Conservation (phyloP, 92 coral and sea anemone species). For the Zoanthus sociatus region DNA sequence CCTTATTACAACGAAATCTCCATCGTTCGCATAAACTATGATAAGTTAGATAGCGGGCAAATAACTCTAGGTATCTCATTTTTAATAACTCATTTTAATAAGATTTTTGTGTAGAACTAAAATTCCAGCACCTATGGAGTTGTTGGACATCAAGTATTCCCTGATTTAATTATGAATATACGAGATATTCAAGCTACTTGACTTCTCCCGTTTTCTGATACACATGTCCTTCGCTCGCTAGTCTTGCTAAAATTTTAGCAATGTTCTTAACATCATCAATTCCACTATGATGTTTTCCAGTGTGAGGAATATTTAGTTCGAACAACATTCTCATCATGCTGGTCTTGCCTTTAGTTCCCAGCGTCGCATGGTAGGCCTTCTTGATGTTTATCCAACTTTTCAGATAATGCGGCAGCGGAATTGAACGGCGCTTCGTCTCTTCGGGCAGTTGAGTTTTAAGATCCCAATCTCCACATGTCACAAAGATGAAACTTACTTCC, state of each 20-base stretch:
- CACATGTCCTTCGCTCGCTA: conserved; percentile 38
- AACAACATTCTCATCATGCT: conserved; percentile 21
- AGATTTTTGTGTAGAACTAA: no score
- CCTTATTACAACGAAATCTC: no score
- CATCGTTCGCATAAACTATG: no score
- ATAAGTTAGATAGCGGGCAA: no score
- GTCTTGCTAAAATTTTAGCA: conserved; percentile 32
- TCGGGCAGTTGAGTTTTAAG: conserved; percentile 24
- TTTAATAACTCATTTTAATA: no score
- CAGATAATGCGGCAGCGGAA: conserved; percentile 9
- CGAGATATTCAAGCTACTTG: neutral
- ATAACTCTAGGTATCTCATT: no score
- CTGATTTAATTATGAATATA: no score
- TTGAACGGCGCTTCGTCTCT: conserved; percentile 19
- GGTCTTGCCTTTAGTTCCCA: conserved; percentile 17
- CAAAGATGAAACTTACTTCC: conserved; percentile 20
- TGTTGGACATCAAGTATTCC: no score
- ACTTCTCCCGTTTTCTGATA: conserved; percentile 37
- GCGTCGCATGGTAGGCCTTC: conserved; percentile 26
- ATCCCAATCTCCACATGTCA: conserved; percentile 47
- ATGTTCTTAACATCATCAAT: conserved; percentile 41
- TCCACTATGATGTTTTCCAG: conserved; percentile 38
- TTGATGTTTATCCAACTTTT: conserved; percentile 42
- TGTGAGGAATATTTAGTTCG: conserved; percentile 25
- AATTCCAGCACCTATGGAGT: no score